These are phyloP conservation scores for Aleiodes testaceus DNA, from an alignment of 2,888 invertebrate species.

Conservation along the genomic window DNA sequence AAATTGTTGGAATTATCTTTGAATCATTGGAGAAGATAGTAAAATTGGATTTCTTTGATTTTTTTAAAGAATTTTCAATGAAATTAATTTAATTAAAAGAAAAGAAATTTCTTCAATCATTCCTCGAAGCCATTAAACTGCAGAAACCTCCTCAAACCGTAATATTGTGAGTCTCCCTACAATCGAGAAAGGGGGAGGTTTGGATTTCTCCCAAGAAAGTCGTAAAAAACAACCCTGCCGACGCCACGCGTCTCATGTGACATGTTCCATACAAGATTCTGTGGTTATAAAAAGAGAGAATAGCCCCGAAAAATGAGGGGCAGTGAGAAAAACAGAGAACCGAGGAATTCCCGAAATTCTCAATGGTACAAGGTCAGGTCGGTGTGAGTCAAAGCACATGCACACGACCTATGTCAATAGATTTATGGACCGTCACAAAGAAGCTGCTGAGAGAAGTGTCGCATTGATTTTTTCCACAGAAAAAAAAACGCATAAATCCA, in stretches of 20 bases:
- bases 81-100: too few relatives aligned
- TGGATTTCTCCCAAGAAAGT: slow-evolving; percentile 47
- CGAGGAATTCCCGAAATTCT: background rate
- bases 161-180: slow-evolving; percentile 22
- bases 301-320: background rate
- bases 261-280: slow-evolving; percentile 33
- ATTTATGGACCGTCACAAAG: slow-evolving; percentile 16
- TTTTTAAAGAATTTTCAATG: too few relatives aligned
- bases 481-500: background rate
- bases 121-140: too few relatives aligned
- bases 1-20: too few relatives aligned
- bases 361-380: slow-evolving; percentile 8
- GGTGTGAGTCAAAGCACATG: background rate
- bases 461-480: background rate
- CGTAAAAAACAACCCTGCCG: slow-evolving; percentile 49
- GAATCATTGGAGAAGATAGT: too few relatives aligned
- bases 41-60: too few relatives aligned
- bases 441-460: background rate
- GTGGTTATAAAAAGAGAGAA: slow-evolving; percentile 3
- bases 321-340: background rate
- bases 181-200: slow-evolving; percentile 42
- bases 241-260: slow-evolving; percentile 51
- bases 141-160: background rate
- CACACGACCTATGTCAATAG: slow-evolving; percentile 28
- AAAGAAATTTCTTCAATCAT: too few relatives aligned